These are phyloP conservation scores for Stenodema calcarata DNA, from an alignment of 2,888 invertebrate species.

Conservation along the genomic window DNA sequence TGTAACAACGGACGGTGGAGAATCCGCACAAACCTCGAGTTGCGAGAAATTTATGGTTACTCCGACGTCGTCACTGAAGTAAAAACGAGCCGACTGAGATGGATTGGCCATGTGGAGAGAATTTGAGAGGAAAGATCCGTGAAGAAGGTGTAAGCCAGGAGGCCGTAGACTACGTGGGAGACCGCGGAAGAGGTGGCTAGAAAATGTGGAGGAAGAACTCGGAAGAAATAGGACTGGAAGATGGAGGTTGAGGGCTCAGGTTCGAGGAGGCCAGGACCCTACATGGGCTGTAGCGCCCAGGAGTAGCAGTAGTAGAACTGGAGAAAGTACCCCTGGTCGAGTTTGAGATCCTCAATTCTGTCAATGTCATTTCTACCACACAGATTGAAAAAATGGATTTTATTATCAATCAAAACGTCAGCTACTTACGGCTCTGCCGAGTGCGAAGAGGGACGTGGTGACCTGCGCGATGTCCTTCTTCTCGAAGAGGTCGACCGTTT, in stretches of 20 bases:
- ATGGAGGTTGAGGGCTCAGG: not conserved
- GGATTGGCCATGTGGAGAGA: slow-evolving; percentile 11
- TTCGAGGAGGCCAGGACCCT: not conserved
- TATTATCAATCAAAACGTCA: no score
- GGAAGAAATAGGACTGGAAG: not conserved
- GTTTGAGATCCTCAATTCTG: no score
- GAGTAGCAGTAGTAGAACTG: no score
- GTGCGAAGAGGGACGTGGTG: slow-evolving; percentile 82
- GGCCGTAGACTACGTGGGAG: slow-evolving; percentile 7
- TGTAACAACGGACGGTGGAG: slow-evolving; percentile 12
- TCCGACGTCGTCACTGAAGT: slow-evolving; percentile 7
- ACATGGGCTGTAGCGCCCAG: slow-evolving; percentile 6
- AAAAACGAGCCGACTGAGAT: not conserved
- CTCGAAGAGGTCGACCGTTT: slow-evolving; percentile 96
- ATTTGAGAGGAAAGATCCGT: not conserved
- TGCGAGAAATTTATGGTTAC: not conserved
- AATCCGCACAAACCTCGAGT: slow-evolving; percentile 31
- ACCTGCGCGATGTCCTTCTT: slow-evolving; percentile 86
- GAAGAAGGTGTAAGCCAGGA: not conserved
- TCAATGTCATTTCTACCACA: no score
- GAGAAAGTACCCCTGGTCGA: no score
- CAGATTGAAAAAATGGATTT: no score
- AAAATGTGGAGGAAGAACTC: not conserved
- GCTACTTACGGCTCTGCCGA: slow-evolving; percentile 78
- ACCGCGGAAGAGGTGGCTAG: slow-evolving; percentile 24